phyloP scores from a whole-genome alignment of 2,888 invertebrate species.

The Nephrocerus scutellatus region DNA sequence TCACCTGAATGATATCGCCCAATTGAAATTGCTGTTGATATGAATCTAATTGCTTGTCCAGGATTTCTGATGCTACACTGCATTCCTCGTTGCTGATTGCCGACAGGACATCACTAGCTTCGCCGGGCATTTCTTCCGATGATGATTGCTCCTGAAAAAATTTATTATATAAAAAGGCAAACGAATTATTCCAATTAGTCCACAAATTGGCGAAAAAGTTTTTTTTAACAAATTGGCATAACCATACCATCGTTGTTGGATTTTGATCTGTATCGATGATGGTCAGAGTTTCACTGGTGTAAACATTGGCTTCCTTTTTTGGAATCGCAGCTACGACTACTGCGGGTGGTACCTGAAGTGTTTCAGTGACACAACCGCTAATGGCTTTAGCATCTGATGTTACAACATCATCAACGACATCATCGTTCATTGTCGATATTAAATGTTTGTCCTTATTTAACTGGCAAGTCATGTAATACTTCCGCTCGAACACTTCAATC shows the following conservation, averaged over 20 bases:
- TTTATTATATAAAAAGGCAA: slow-evolving; percentile 9
- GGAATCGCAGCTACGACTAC: slow-evolving; percentile 34
- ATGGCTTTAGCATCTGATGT: slow-evolving; percentile 1
- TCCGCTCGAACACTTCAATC: slow-evolving; percentile 46
- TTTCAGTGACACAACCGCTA: slow-evolving; percentile 3
- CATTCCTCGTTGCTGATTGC: slow-evolving; percentile 64
- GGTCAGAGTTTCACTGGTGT: slow-evolving; percentile 55
- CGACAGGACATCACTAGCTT: slow-evolving; percentile 54
- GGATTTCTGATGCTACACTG: slow-evolving; percentile 63
- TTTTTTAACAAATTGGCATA: neutral
- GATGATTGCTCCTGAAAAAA: slow-evolving; percentile 42
- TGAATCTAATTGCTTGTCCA: slow-evolving; percentile 47
- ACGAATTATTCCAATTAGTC: neutral
- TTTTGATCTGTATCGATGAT: slow-evolving; percentile 60
- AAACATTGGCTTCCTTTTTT: slow-evolving; percentile 37
- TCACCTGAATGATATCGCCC: slow-evolving; percentile 45
- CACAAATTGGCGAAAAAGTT: neutral
- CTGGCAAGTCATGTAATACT: slow-evolving; percentile 39
- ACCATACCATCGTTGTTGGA: slow-evolving; percentile 47
- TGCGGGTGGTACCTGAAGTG: slow-evolving; percentile 40
- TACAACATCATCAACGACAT: neutral
- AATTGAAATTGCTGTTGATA: slow-evolving; percentile 31
- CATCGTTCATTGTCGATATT: neutral
- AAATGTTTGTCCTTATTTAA: slow-evolving; percentile 30
- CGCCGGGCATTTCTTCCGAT: slow-evolving; percentile 39